Conservation (phyloP, 2,797 vertebrate genomes). For the Buphagus erythrorhynchus region DNA sequence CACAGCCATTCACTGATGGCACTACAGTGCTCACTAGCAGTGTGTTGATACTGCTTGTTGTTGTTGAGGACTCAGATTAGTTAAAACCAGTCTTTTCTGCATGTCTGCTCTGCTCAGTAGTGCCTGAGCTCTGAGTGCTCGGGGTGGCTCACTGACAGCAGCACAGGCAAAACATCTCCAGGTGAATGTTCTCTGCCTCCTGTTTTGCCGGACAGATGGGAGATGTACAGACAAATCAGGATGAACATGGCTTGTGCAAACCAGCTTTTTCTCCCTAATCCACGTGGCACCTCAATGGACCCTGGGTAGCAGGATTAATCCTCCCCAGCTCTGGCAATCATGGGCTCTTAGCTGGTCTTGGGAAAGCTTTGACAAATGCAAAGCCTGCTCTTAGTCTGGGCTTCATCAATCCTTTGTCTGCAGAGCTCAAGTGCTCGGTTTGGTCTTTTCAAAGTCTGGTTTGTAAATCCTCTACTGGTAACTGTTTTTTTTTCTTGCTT, state of each 20-base stretch:
- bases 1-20: not conserved
- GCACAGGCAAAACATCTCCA: not conserved
- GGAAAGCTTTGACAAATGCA: not conserved
- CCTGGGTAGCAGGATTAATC: not conserved
- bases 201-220: rapidly evolving
- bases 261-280: not conserved
- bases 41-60: not conserved
- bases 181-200: rapidly evolving
- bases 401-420: not conserved
- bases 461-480: not conserved
- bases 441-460: not conserved
- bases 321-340: not conserved
- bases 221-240: not conserved
- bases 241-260: not conserved
- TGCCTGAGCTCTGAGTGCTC: rapidly evolving
- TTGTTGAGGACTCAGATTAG: rapidly evolving
- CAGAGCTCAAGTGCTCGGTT: not conserved
- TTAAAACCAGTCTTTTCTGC: not conserved
- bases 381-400: not conserved
- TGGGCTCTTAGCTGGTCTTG: not conserved
- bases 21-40: not conserved
- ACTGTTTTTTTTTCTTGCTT: not conserved
- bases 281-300: rapidly evolving
- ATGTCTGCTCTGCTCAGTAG: not conserved
- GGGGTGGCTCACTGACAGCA: rapidly evolving